Evolutionary conservation across 2,888 invertebrate genomes (phyloP).

Genomic region (Cantharis rustica): DNA sequence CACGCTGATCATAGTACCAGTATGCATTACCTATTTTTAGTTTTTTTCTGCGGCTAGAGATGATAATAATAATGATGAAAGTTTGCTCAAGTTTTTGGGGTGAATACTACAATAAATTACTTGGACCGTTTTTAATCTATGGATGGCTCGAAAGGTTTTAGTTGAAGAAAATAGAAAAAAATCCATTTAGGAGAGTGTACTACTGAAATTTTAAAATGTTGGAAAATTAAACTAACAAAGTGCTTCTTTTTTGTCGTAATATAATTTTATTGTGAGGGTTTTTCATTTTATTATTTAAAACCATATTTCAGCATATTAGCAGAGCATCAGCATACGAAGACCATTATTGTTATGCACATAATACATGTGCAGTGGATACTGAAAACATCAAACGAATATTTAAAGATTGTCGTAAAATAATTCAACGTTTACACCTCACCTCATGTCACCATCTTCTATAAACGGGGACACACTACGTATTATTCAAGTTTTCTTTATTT

Average conservation of each 20-base stretch:
- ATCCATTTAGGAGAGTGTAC: too few relatives aligned
- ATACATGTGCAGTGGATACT: conserved; percentile 99
- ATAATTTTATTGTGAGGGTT: neutral
- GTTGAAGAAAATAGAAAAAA: neutral
- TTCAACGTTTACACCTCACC: conserved; percentile 99
- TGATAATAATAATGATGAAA: neutral
- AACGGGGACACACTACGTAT: conserved; percentile 53
- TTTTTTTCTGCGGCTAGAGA: neutral
- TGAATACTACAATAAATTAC: neutral
- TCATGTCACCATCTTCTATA: conserved; percentile 99
- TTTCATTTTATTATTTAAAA: neutral
- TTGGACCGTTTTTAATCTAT: neutral
- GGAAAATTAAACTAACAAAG: neutral
- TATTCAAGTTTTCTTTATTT: neutral
- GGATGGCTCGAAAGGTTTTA: neutral
- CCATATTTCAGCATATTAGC: conserved; percentile 88
- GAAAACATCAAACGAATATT: conserved; percentile 99
- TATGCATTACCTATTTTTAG: neutral
- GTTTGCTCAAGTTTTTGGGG: neutral
- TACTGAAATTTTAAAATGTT: too few relatives aligned
- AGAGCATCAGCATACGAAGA: conserved; percentile 98
- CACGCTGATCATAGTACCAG: neutral
- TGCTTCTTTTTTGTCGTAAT: neutral
- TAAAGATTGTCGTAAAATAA: conserved; percentile 99
- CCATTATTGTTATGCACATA: conserved; percentile 99